A percentile compares a stretch with the other conserved stretches of the same genome.
Conservation (phyloP, 2,888 invertebrate genomes). For the Noctua fimbriata region DNA sequence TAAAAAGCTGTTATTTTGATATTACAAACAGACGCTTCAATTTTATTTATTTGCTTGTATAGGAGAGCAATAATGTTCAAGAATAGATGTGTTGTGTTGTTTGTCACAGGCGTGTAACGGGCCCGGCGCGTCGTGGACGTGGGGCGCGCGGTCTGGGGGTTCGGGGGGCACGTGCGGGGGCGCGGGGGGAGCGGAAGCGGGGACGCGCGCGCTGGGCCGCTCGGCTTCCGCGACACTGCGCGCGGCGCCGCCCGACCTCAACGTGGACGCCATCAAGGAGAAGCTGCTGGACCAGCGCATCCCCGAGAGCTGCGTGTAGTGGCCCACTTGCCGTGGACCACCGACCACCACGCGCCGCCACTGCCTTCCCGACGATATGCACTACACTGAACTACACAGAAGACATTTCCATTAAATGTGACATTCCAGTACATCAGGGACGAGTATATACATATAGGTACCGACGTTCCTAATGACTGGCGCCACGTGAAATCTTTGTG, state of each 20-base stretch:
- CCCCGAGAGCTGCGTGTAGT: constrained; percentile 96
- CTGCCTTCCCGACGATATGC: not conserved
- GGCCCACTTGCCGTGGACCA: constrained; percentile 1
- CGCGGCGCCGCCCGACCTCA: constrained; percentile 86
- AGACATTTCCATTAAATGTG: constrained; percentile 10
- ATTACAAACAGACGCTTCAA: no score
- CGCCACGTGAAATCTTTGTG: constrained; percentile 11
- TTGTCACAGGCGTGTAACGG: constrained; percentile 87
- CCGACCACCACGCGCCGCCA: not conserved
- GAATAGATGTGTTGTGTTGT: not conserved
- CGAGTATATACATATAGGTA: constrained; percentile 1
- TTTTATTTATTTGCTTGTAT: no score
- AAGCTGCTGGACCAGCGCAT: constrained; percentile 96
- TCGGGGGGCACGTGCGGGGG: constrained; percentile 76
- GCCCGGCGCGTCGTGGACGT: constrained; percentile 89
- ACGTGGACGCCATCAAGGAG: constrained; percentile 96
- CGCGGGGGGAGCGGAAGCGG: constrained; percentile 80
- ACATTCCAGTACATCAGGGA: constrained; percentile 15
- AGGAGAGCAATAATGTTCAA: not conserved
- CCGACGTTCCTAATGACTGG: not conserved
- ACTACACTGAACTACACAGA: not conserved
- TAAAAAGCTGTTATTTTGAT: no score
- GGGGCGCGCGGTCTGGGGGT: constrained; percentile 87
- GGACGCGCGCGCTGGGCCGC: constrained; percentile 76
- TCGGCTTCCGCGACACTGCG: constrained; percentile 89